Percentiles rank a stretch among this genome's conserved stretches.
Conservation (phyloP, 2,797 vertebrate species). For the Lagodon rhomboides region DNA sequence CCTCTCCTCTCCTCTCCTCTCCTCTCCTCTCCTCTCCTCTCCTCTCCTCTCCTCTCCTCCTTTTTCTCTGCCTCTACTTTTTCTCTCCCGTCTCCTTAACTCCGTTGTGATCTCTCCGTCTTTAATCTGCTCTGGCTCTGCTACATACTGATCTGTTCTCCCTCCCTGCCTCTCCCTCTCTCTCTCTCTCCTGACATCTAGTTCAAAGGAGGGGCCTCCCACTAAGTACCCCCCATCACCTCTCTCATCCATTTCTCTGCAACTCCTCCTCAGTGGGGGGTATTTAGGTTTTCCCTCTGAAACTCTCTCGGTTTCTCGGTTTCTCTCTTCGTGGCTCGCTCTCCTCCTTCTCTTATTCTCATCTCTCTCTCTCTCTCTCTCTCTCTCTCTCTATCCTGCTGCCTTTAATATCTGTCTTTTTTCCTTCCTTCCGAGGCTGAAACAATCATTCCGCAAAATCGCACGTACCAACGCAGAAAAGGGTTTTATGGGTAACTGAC, state of each 20-base stretch:
- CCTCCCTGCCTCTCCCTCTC: slow-evolving; percentile 12
- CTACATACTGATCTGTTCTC: slow-evolving; percentile 47
- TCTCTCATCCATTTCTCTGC: slow-evolving; percentile 65
- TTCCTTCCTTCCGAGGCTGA: background rate
- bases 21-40: background rate
- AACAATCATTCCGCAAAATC: slow-evolving; percentile 4
- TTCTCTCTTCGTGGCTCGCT: slow-evolving; percentile 6
- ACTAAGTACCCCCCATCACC: slow-evolving; percentile 66
- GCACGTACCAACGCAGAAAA: background rate
- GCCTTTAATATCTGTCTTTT: slow-evolving; percentile 1
- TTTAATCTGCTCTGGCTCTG: slow-evolving; percentile 61
- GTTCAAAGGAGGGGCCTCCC: slow-evolving; percentile 75
- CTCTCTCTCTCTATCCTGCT: slow-evolving; percentile 3
- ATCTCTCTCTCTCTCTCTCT: slow-evolving; percentile 12
- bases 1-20: background rate
- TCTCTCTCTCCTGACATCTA: slow-evolving; percentile 41
- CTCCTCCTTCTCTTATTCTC: slow-evolving; percentile 19
- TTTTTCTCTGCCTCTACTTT: slow-evolving; percentile 27
- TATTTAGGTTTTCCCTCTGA: slow-evolving; percentile 55
- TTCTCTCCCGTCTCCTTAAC: slow-evolving; percentile 26
- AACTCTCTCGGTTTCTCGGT: slow-evolving; percentile 19
- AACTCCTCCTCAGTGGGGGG: slow-evolving; percentile 64
- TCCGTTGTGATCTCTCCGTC: slow-evolving; percentile 54
- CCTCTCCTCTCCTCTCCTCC: background rate
- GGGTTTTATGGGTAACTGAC: background rate